Conservation (phyloP, 2,113 vertebrate species). For the Myotis yumanensis region DNA sequence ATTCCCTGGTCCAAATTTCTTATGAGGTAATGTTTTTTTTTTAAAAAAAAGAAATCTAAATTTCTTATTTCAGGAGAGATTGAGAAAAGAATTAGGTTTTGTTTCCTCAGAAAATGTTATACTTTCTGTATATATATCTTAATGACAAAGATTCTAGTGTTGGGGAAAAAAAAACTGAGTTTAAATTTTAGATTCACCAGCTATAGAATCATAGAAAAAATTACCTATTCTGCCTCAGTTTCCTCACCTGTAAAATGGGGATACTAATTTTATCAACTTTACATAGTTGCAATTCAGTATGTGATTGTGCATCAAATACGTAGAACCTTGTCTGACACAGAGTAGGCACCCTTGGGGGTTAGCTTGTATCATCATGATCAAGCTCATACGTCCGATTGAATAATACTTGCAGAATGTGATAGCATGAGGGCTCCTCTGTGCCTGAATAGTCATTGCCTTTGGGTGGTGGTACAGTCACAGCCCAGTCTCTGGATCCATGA, state of each 20-base stretch:
- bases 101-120: neutral
- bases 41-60: neutral
- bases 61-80: neutral
- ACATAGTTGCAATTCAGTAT: neutral
- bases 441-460: neutral
- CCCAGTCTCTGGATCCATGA: neutral
- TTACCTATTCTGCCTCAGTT: neutral
- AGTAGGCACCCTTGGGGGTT: neutral
- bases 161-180: neutral
- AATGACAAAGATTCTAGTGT: neutral
- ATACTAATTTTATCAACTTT: neutral
- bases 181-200: slow-evolving; percentile 22
- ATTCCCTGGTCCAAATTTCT: neutral
- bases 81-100: neutral
- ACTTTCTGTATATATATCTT: neutral
- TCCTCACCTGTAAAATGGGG: neutral
- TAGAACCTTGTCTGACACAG: neutral
- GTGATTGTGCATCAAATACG: neutral
- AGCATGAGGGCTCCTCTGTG: neutral
- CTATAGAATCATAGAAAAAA: neutral
- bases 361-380: neutral
- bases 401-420: neutral
- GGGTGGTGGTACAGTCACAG: neutral
- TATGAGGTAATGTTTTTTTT: neutral
- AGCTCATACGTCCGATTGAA: neutral